Evolutionary conservation across 2,888 invertebrate genomes (phyloP).

Genomic region (Sericinus montela): DNA sequence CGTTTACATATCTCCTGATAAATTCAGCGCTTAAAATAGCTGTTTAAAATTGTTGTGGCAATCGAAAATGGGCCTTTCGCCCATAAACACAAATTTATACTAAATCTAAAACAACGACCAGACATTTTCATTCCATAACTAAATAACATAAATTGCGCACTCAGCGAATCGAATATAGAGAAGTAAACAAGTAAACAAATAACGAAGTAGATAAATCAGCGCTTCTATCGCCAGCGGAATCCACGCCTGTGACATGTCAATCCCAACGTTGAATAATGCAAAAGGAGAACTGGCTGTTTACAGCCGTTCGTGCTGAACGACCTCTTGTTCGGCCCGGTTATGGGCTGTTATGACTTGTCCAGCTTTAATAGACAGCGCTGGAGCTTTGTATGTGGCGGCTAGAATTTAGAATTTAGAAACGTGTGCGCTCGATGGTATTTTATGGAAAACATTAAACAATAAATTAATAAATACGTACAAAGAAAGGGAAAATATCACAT

Average conservation of each 20-base stretch:
- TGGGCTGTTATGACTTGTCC: conserved; percentile 18
- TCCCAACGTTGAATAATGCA: conserved; percentile 37
- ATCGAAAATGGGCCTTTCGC: too few species aligned
- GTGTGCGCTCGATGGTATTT: background rate
- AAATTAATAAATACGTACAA: too few species aligned
- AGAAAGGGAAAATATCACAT: too few species aligned
- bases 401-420: background rate
- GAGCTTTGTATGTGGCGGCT: conserved; percentile 7
- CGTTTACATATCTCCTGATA: too few species aligned
- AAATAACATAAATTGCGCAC: background rate
- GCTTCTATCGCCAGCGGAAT: conserved; percentile 13
- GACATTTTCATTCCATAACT: too few species aligned
- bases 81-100: too few species aligned
- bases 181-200: conserved; percentile 3
- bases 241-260: conserved; percentile 44
- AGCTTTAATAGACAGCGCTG: conserved; percentile 13
- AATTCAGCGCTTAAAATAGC: too few species aligned
- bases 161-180: background rate
- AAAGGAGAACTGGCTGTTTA: conserved; percentile 28
- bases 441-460: too few species aligned
- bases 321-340: conserved; percentile 23
- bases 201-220: conserved; percentile 19
- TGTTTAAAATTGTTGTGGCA: too few species aligned
- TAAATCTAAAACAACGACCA: too few species aligned
- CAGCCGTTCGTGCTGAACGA: conserved; percentile 19